These are phyloP conservation scores for Caenorhabditis plicata DNA, from an alignment of 2,888 invertebrate genomes.

Conservation along the genomic window DNA sequence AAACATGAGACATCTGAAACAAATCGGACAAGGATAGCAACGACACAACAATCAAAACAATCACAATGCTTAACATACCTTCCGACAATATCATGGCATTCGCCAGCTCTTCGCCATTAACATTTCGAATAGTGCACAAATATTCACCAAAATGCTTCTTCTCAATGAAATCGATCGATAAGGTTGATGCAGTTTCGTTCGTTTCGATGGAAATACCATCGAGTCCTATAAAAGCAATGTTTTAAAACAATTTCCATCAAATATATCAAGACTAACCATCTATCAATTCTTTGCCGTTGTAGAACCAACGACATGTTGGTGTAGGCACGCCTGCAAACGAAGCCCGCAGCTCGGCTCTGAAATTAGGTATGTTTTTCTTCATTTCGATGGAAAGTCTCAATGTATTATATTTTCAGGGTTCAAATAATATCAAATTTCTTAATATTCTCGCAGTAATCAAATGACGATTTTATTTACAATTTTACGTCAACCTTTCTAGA, in stretches of 20 bases:
- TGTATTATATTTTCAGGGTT: background rate
- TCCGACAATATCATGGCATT: conserved; percentile 55
- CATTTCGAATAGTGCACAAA: conserved; percentile 55
- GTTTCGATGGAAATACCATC: conserved; percentile 39
- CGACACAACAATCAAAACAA: background rate
- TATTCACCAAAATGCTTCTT: conserved; percentile 56
- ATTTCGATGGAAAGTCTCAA: too few species aligned
- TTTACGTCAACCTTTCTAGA: too few species aligned
- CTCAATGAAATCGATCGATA: conserved; percentile 44
- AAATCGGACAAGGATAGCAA: background rate
- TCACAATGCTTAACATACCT: conserved; percentile 31
- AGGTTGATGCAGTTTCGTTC: conserved; percentile 33
- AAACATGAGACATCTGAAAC: too few species aligned
- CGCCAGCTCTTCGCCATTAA: conserved; percentile 58
- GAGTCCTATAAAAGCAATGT: conserved; percentile 18
- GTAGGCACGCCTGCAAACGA: conserved; percentile 53
- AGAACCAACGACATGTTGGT: conserved; percentile 56
- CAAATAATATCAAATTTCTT: background rate
- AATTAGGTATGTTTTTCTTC: conserved; percentile 4
- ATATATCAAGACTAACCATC: conserved; percentile 26
- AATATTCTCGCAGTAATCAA: too few species aligned
- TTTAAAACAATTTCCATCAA: background rate
- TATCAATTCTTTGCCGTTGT: conserved; percentile 43
- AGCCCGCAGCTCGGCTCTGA: conserved; percentile 49
- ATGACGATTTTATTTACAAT: too few species aligned